Conservation (phyloP, 1,140 invertebrate genomes). For the Lepidostoma basale region DNA sequence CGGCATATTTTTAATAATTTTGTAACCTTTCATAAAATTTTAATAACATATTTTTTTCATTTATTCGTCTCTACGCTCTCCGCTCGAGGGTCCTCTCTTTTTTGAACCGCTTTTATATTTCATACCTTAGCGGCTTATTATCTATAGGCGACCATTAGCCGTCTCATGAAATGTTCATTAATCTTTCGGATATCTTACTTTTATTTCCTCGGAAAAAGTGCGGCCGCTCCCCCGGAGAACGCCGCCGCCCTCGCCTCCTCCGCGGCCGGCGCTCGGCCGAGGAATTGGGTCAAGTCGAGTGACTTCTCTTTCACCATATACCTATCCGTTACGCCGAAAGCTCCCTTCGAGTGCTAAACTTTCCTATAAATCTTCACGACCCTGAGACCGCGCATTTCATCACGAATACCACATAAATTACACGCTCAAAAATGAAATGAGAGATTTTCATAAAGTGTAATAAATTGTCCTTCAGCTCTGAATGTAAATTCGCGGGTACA, state of each 20-base stretch:
- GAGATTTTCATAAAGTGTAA: constrained; percentile 12
- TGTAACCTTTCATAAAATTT: not conserved
- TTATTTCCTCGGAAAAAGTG: not conserved
- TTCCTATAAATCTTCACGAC: constrained; percentile 21
- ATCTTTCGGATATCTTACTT: constrained; percentile 18
- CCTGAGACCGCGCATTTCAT: constrained; percentile 15
- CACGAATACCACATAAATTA: constrained; percentile 23
- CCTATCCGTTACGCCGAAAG: constrained; percentile 14
- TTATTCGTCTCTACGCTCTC: no score
- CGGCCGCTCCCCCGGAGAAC: not conserved
- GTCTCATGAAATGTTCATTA: constrained; percentile 24
- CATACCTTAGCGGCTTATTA: constrained; percentile 18
- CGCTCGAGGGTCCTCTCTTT: not conserved
- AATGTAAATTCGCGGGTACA: not conserved
- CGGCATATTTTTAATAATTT: not conserved
- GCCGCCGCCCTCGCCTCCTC: not conserved
- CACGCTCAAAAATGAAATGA: constrained; percentile 8
- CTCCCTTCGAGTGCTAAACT: constrained; percentile 20
- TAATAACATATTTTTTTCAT: not conserved
- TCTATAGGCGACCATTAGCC: constrained; percentile 15
- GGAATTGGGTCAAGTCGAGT: constrained; percentile 21
- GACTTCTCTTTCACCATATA: constrained; percentile 20
- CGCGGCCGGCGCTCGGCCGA: not conserved
- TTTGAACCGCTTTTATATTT: not conserved
- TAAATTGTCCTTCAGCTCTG: constrained; percentile 7